Percentiles rank a stretch among this genome's conserved stretches.
Evolutionary conservation across 2,888 invertebrate species (phyloP).

Genomic region (Netelia virgata): DNA sequence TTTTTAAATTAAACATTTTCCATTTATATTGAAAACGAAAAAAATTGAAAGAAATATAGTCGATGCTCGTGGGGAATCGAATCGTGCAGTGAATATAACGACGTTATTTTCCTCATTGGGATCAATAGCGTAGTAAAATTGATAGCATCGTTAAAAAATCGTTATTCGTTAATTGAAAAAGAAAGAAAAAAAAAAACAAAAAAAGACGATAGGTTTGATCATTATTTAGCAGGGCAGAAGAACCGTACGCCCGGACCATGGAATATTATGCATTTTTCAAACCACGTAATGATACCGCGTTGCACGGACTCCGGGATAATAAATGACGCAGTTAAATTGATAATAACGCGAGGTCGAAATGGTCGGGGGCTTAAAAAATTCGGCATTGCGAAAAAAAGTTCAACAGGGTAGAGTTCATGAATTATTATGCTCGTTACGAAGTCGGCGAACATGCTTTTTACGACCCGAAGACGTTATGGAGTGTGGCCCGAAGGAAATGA

Average conservation of each 20-base stretch:
- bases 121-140: not conserved
- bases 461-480: not conserved
- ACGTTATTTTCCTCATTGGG: no score
- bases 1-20: no score
- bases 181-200: no score
- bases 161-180: not conserved
- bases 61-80: no score
- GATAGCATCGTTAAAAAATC: not conserved
- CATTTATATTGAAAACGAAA: no score
- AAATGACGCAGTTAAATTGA: slow-evolving; percentile 16
- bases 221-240: not conserved
- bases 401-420: slow-evolving; percentile 8
- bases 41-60: no score
- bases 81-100: no score
- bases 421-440: not conserved
- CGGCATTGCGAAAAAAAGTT: slow-evolving; percentile 4
- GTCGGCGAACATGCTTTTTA: not conserved
- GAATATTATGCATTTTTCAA: not conserved
- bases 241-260: not conserved
- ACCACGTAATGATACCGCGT: not conserved
- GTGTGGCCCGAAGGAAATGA: not conserved
- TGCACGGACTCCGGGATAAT: not conserved
- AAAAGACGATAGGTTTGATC: not conserved
- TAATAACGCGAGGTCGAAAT: slow-evolving; percentile 18
- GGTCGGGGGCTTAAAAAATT: slow-evolving; percentile 13